Evolutionary conservation across 2,888 invertebrate species (phyloP).

Genomic region (Torymus aiolomorphi): DNA sequence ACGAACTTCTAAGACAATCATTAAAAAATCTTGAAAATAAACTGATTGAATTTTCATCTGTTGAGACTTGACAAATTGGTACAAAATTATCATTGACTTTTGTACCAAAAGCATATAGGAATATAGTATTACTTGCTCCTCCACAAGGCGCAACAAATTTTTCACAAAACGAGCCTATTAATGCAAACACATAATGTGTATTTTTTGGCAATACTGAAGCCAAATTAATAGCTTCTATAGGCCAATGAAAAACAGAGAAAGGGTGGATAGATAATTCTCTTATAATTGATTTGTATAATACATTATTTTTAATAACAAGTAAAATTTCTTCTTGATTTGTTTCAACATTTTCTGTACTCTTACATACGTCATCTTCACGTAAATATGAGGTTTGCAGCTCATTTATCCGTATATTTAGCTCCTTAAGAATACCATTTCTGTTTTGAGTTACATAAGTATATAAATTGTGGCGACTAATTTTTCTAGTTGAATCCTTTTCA

Average conservation of each 20-base stretch:
- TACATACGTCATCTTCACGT: no score
- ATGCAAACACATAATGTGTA: background rate
- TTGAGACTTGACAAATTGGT: constrained; percentile 17
- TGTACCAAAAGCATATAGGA: background rate
- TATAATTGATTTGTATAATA: no score
- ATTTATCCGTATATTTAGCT: no score
- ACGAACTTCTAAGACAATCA: background rate
- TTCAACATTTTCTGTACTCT: no score
- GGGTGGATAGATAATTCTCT: constrained; percentile 5
- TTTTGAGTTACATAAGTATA: constrained; percentile 1
- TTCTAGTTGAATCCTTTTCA: background rate
- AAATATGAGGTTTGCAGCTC: no score
- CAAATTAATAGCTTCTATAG: background rate
- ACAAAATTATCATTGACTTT: background rate
- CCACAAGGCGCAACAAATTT: constrained; percentile 8
- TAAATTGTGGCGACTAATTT: background rate
- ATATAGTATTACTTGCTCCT: background rate
- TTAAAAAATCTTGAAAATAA: constrained; percentile 19
- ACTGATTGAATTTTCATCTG: background rate
- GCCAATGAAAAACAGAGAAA: constrained; percentile 1
- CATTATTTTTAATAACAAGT: background rate
- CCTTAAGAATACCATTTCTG: background rate
- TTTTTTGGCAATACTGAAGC: background rate
- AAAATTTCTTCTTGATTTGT: no score
- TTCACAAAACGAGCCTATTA: constrained; percentile 5